Conservation (phyloP, 2,888 invertebrate species). For the Oligia fasciuncula region DNA sequence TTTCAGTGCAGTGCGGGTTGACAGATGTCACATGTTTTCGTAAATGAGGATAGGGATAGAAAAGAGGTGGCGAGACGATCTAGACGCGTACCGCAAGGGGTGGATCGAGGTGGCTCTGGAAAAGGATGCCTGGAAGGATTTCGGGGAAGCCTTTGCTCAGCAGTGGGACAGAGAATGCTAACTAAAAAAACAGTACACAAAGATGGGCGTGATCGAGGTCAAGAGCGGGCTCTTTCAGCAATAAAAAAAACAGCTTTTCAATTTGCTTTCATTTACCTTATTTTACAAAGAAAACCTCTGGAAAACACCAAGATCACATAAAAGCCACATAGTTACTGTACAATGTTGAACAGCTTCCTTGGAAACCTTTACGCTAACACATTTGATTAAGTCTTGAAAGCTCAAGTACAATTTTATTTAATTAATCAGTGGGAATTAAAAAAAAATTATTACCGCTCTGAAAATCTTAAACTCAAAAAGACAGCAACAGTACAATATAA, state of each 20-base stretch:
- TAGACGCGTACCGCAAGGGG: not conserved
- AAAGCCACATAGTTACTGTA: too few species aligned
- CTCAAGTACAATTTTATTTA: constrained; percentile 2
- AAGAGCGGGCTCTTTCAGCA: too few species aligned
- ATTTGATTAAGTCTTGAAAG: not conserved
- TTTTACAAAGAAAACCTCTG: too few species aligned
- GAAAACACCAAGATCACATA: not conserved
- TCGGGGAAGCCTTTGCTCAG: not conserved
- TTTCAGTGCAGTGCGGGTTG: too few species aligned
- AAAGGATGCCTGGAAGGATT: not conserved
- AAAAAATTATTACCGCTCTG: too few species aligned
- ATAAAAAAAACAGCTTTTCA: too few species aligned
- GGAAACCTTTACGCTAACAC: not conserved
- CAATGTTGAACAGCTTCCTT: not conserved
- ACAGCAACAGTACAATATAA: constrained; percentile 28
- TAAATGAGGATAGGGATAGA: not conserved
- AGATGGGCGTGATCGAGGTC: not conserved
- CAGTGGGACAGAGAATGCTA: not conserved
- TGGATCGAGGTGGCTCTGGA: not conserved
- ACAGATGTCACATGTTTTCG: too few species aligned
- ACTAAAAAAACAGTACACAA: not conserved
- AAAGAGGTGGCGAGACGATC: not conserved
- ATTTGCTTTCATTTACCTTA: too few species aligned
- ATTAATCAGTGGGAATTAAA: not conserved
- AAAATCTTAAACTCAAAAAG: constrained; percentile 22